Evolutionary conservation across 2,113 vertebrate species (phyloP), one percentile per base, ranked within the genome.

Genomic region (Sinosuthora webbiana): DNA sequence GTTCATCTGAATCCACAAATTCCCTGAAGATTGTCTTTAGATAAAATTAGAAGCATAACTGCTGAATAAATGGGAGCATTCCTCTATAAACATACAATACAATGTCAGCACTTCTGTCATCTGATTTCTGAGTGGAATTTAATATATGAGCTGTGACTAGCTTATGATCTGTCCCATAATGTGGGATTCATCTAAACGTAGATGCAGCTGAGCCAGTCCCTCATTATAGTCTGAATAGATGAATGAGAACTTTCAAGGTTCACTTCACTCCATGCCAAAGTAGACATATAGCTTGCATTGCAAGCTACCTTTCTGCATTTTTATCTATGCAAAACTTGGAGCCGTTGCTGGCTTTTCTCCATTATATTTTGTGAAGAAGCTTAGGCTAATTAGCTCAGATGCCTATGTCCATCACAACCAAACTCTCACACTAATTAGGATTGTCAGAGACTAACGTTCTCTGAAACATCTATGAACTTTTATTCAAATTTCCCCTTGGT

Each of bases 21-120:
- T 85, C 84, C 64, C 68, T 83, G 31, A 74, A 35, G 44, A 57
- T 6, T 79, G 23, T 45, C 70, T 75, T 73, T 35, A 68, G 65
- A 50, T 53, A 91, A 91, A 94, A 89, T 83, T 53, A 95, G 78
- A 94, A 87, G 42, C 57, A 41, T 45, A 89, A 75, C 24, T 49
- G 14, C 42, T 90, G 92, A 31, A 87, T 65, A 95, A 91, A 57
- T 50, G 35, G 14, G 15, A 91, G 5, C 33, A 69, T 67, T 94
- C 18, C 45, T 83, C 63, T 85, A n/a, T 69, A 89, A 93, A 77
- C 33, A 67, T 11, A 56, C 15, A 91, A 62, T 35, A 82, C 70
- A 65, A 62, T 25, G 67, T 85, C 82, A 95, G 91, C 55, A 83
- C 30, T 83, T 82, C 74, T 85, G 35, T 57, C 83, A 86, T 62